Conservation (phyloP, 1,140 invertebrate genomes). For the Scaptomyza graminum region DNA sequence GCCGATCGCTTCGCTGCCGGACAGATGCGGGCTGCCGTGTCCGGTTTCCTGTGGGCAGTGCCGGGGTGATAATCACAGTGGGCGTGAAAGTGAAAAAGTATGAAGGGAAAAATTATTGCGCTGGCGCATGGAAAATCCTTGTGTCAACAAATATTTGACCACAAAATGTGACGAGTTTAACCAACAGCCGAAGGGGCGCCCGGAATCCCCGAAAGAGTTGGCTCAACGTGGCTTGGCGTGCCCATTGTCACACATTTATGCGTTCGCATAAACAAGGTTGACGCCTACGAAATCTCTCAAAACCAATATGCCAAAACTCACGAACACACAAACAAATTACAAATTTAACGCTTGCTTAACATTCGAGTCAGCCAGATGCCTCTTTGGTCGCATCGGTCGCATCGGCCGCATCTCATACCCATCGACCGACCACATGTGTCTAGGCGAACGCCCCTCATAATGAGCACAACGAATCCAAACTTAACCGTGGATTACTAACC, state of each 20-base stretch:
- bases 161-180: conserved; percentile 73
- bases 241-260: conserved; percentile 69
- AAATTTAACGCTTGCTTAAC: conserved; percentile 68
- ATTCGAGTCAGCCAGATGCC: conserved; percentile 51
- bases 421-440: conserved; percentile 62
- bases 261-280: conserved; percentile 69
- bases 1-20: conserved; percentile 52
- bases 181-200: conserved; percentile 61
- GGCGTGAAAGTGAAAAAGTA: conserved; percentile 46
- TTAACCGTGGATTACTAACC: conserved; percentile 30
- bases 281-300: conserved; percentile 60
- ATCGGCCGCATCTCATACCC: conserved; percentile 45
- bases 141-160: conserved; percentile 68
- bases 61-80: conserved; percentile 64
- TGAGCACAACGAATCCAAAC: conserved; percentile 50
- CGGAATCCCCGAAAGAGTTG: conserved; percentile 70
- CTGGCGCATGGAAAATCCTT: conserved; percentile 75
- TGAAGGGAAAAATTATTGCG: conserved; percentile 48
- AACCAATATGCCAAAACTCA: conserved; percentile 6
- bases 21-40: conserved; percentile 45
- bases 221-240: conserved; percentile 43
- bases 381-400: conserved; percentile 30
- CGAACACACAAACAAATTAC: conserved; percentile 33
- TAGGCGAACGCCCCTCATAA: conserved; percentile 70
- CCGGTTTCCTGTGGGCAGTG: conserved; percentile 42